Conservation (phyloP, 2,888 invertebrate species). For the Drosophila histrio region DNA sequence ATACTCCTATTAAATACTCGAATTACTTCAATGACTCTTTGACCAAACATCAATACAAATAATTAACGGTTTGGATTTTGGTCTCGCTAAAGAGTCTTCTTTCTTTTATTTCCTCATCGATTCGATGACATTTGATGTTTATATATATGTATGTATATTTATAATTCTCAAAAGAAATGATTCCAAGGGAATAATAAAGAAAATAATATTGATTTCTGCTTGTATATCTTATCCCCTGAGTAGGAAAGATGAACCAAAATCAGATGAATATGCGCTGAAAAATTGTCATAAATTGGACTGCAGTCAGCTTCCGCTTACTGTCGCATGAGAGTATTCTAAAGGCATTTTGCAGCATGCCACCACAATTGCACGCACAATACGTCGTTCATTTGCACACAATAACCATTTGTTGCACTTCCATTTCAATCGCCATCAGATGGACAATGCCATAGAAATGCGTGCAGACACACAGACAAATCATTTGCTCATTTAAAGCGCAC, state of each 20-base stretch:
- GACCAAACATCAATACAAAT: too few species aligned
- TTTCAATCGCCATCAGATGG: background rate
- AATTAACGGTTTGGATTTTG: too few species aligned
- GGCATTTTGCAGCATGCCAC: slow-evolving; percentile 15
- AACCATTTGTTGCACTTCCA: slow-evolving; percentile 53
- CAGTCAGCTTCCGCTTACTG: slow-evolving; percentile 61
- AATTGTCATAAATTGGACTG: slow-evolving; percentile 33
- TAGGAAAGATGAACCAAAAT: background rate
- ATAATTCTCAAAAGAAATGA: too few species aligned
- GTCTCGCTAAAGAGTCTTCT: too few species aligned
- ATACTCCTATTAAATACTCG: background rate
- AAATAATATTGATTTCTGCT: background rate
- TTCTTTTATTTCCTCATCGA: too few species aligned
- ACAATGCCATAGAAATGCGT: slow-evolving; percentile 41
- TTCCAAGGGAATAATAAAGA: background rate
- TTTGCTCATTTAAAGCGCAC: slow-evolving; percentile 33
- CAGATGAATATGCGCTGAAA: slow-evolving; percentile 10
- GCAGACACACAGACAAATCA: slow-evolving; percentile 36
- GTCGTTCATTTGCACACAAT: slow-evolving; percentile 56
- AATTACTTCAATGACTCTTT: too few species aligned
- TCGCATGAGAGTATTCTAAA: slow-evolving; percentile 16
- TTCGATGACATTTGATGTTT: too few species aligned
- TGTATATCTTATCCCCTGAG: background rate
- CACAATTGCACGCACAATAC: slow-evolving; percentile 52
- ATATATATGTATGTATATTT: too few species aligned